Base-by-base conservation (phyloP, 92 coral and sea anemone genomes). In the Nematostella vectensis region DNA sequence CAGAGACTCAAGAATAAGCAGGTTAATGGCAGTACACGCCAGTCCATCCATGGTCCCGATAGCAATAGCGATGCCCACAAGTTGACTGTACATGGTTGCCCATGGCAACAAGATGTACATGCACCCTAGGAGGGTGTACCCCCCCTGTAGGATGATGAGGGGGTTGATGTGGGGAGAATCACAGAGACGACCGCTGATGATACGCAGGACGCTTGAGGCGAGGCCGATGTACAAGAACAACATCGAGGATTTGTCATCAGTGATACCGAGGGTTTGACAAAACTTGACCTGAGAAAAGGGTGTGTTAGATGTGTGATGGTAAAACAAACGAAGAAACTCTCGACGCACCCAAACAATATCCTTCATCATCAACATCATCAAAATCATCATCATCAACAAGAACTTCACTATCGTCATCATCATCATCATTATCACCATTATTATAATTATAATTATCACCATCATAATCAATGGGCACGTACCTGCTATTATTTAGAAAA, bases 311-410 rank as follows among this genome's bases (percentile, higher is more conserved):
- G n/a, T n/a, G n/a, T n/a, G n/a, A n/a, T n/a, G n/a, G n/a, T n/a
- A 25, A 48, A 45, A 69, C 76, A 24, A 31, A 74, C 81, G 74
- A 74, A 43, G 27, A 58, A 74, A 1, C n/a, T n/a, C n/a, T n/a
- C n/a, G n/a, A n/a, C n/a, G n/a, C n/a, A n/a, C n/a, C n/a, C n/a
- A n/a, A n/a, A n/a, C n/a, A n/a, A n/a, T n/a, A n/a, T n/a, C n/a
- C n/a, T n/a, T n/a, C n/a, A n/a, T n/a, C n/a, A n/a, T n/a, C n/a
- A n/a, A n/a, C n/a, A n/a, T n/a, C n/a, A n/a, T n/a, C n/a, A n/a
- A n/a, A n/a, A n/a, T n/a, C n/a, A n/a, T n/a, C n/a, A n/a, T n/a
- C n/a, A n/a, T n/a, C n/a, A n/a, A n/a, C n/a, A n/a, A n/a, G n/a
- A n/a, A n/a, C n/a, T n/a, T n/a, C n/a, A n/a, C n/a, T n/a, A n/a